Evolutionary conservation across 1,140 invertebrate species (phyloP), one percentile per base, ranked within the genome.

Genomic region (Pogonomyrmex barbatus): DNA sequence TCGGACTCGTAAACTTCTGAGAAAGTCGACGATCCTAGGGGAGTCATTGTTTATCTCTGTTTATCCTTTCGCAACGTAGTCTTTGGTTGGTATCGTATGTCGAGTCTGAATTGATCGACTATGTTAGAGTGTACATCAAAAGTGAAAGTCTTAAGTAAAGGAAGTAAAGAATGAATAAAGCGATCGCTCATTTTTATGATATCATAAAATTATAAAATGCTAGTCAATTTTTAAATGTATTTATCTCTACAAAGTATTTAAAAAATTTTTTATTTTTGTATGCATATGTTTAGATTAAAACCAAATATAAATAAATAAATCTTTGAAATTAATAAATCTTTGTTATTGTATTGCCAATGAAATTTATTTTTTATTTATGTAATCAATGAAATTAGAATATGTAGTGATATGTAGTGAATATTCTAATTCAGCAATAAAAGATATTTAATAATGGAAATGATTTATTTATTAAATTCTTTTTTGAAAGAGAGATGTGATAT

Each of bases 21-120:
- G 70, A 54, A 73, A 73, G 70, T 54, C 50, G 17, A 50, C 67
- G 24, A 39, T 17, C 63, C 14, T 50, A 17, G 1, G 70, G 70
- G 70, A 73, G 70, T 52, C 70, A 17, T 73, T 73, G 70, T 73
- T 73, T 73, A 73, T 73, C 70, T 50, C 52, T 24, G 24, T 24
- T 24, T 24, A 24, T 24, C 70, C 54, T 73, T 73, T 73, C 70
- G 70, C 33, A 17, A 33, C 17, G 47, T 50, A 39, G 50, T 73
- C 47, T 39, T 54, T 3, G 70, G 50, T 47, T 47, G 14, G 67
- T 50, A 5, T 54, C 47, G 47, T 8, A 33, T 54, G 47, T 54
- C 70, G 50, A 54, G 70, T 30, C 6, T 14, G 70, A 73, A 73
- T 73, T 73, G 70, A 73, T 73, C 70, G 50, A 73, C 14, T 24